These are phyloP conservation scores for Otus scops DNA, from an alignment of 2,797 vertebrate genomes.

Conservation along the genomic window DNA sequence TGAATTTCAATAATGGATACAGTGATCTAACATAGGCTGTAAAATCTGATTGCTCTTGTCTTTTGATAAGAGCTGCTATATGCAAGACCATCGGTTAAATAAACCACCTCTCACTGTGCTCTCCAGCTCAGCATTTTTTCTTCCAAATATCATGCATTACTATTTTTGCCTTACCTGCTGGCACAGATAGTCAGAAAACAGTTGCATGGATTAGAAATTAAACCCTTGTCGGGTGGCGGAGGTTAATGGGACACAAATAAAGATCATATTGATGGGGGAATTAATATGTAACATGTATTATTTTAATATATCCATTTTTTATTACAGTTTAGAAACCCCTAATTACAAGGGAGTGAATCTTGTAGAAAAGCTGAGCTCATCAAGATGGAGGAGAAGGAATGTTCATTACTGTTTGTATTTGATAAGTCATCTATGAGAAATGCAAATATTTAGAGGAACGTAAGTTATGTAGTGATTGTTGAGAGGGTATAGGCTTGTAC, in stretches of 20 bases:
- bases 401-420: background rate
- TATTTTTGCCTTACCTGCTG: background rate
- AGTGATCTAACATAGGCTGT: background rate
- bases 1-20: background rate
- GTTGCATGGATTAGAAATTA: background rate
- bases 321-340: background rate
- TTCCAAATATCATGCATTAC: background rate
- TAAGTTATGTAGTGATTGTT: background rate
- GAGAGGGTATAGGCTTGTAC: background rate
- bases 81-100: background rate
- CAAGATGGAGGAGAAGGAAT: background rate
- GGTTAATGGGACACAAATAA: background rate
- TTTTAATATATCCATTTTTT: background rate
- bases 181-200: background rate
- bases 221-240: background rate
- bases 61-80: background rate
- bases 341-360: background rate
- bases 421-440: background rate
- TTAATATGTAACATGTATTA: background rate
- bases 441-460: background rate
- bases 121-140: background rate
- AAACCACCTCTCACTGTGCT: background rate
- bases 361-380: background rate
- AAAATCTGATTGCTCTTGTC: background rate
- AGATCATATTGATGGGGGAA: background rate